Evolutionary conservation across 2,797 vertebrate genomes (phyloP).

Genomic region (Diceros bicornis): DNA sequence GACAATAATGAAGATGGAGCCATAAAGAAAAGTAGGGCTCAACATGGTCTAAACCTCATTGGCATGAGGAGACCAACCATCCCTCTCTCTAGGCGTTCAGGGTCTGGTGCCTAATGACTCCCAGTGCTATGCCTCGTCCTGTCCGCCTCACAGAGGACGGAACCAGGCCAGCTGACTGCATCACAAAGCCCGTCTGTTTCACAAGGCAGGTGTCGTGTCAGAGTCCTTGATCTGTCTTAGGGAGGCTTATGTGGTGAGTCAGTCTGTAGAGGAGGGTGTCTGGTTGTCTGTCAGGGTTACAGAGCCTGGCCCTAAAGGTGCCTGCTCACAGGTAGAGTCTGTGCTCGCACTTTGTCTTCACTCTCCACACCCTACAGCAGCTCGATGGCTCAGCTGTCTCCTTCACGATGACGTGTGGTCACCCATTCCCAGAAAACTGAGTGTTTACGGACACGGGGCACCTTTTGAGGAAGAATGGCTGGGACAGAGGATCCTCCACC

Average conservation of each 20-base stretch:
- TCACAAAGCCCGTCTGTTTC: constrained; percentile 71
- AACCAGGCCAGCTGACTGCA: constrained; percentile 5
- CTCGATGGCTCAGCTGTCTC: neutral
- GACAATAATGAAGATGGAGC: constrained; percentile 64
- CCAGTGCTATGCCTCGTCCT: neutral
- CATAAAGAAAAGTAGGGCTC: constrained; percentile 2
- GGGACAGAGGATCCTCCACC: neutral
- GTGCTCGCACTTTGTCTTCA: neutral
- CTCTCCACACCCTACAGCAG: neutral
- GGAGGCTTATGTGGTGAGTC: neutral
- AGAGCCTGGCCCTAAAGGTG: neutral
- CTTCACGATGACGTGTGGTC: neutral
- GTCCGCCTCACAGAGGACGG: constrained; percentile 53
- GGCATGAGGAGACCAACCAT: constrained; percentile 46
- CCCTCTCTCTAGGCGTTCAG: neutral
- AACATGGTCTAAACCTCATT: constrained; percentile 67
- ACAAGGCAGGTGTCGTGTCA: neutral
- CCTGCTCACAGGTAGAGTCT: neutral
- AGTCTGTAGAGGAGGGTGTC: neutral
- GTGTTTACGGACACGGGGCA: neutral
- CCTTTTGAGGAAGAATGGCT: neutral
- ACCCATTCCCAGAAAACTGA: neutral
- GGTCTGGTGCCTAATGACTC: neutral
- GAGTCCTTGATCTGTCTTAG: neutral
- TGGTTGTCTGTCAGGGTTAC: neutral